Evolutionary conservation across 1,140 invertebrate species (phyloP).

Genomic region (Drosophila burlai): DNA sequence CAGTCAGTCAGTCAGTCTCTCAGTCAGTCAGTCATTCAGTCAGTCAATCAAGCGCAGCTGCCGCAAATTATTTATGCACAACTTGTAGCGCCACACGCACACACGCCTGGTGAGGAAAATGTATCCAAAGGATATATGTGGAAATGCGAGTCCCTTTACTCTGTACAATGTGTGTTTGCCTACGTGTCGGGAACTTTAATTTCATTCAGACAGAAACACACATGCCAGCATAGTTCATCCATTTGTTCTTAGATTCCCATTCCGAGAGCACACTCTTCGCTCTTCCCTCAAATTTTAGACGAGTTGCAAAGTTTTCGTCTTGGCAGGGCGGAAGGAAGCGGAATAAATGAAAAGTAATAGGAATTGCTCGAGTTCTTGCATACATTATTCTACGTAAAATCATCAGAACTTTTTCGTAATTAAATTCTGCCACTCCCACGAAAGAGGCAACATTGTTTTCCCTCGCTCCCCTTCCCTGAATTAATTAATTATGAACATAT

Average conservation of each 20-base stretch:
- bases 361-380: constrained; percentile 35
- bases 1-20: constrained; percentile 24
- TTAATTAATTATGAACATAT: constrained; percentile 50
- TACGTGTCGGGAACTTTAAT: constrained; percentile 59
- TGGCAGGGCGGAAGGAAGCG: constrained; percentile 1
- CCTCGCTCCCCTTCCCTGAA: too few relatives aligned
- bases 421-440: constrained; percentile 19
- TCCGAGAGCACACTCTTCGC: not conserved
- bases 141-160: constrained; percentile 2
- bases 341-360: constrained; percentile 28
- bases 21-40: constrained; percentile 19
- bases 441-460: not conserved
- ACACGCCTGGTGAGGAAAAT: constrained; percentile 33
- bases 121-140: constrained; percentile 52
- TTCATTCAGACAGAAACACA: constrained; percentile 21
- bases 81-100: constrained; percentile 55
- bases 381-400: constrained; percentile 36
- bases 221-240: constrained; percentile 36
- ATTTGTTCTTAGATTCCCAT: constrained; percentile 34
- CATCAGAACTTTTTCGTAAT: constrained; percentile 34
- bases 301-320: constrained; percentile 15
- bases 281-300: constrained; percentile 11
- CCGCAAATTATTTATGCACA: constrained; percentile 66
- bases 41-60: constrained; percentile 57
- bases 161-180: constrained; percentile 38